Conservation (phyloP, 2,888 invertebrate genomes). For the Caenorhabditis sp. region DNA sequence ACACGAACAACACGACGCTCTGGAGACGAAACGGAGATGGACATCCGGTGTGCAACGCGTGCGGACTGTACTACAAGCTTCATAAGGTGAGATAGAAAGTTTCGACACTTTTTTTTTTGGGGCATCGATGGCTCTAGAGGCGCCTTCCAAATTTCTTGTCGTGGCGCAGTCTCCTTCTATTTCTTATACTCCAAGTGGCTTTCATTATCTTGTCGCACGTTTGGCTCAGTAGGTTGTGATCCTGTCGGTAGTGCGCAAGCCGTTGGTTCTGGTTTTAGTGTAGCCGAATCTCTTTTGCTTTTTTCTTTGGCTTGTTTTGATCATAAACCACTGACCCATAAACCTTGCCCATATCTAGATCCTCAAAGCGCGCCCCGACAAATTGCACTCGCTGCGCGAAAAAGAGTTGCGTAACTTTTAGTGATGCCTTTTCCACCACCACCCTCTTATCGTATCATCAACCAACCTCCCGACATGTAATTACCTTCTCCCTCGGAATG, state of each 20-base stretch:
- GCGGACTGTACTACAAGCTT: constrained; percentile 96
- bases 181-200: too few species aligned
- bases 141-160: too few species aligned
- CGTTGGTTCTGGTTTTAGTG: too few species aligned
- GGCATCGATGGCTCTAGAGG: too few species aligned
- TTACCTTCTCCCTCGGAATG: constrained; percentile 20
- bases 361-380: constrained; percentile 16
- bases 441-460: constrained; percentile 20
- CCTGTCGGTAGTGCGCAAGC: too few species aligned
- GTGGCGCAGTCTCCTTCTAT: too few species aligned
- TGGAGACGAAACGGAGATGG: constrained; percentile 96
- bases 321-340: constrained; percentile 21
- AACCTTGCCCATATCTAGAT: neutral
- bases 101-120: neutral
- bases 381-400: constrained; percentile 40
- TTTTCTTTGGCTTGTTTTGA: neutral
- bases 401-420: constrained; percentile 41
- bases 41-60: constrained; percentile 98
- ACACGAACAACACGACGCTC: constrained; percentile 92
- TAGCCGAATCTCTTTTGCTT: neutral
- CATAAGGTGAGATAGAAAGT: constrained; percentile 86
- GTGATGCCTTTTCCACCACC: constrained; percentile 11
- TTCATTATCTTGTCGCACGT: too few species aligned
- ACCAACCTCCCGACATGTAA: constrained; percentile 30
- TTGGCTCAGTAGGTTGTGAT: too few species aligned